phyloP scores from a whole-genome alignment of 2,888 invertebrate genomes.

The Diadegma fenestrale region DNA sequence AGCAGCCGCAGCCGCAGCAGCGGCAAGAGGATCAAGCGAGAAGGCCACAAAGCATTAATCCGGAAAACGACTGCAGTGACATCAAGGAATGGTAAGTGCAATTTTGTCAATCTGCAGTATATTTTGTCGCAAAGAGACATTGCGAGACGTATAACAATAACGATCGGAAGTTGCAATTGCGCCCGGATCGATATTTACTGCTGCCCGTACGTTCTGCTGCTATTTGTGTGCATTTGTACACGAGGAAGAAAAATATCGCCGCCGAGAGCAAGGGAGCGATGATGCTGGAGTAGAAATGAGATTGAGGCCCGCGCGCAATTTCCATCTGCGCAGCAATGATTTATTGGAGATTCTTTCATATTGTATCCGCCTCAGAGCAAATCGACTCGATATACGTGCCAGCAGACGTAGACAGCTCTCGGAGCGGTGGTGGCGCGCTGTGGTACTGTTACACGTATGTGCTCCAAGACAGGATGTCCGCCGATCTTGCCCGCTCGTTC shows the following conservation, averaged over 20 bases:
- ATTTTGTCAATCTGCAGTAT: too few relatives aligned
- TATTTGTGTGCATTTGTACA: too few relatives aligned
- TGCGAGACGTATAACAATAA: too few relatives aligned
- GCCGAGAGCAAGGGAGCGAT: too few relatives aligned
- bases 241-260: too few relatives aligned
- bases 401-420: too few relatives aligned
- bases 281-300: background rate
- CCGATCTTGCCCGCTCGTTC: slow-evolving; percentile 64
- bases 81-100: slow-evolving; percentile 75
- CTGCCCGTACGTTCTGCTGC: too few relatives aligned
- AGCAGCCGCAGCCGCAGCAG: too few relatives aligned
- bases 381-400: slow-evolving; percentile 1
- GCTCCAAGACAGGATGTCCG: slow-evolving; percentile 60
- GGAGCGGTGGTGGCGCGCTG: too few relatives aligned
- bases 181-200: too few relatives aligned
- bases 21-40: slow-evolving; percentile 57
- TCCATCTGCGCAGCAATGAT: slow-evolving; percentile 20
- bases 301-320: slow-evolving; percentile 32
- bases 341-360: slow-evolving; percentile 19
- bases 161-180: background rate
- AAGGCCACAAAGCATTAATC: slow-evolving; percentile 56
- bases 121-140: too few relatives aligned
- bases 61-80: slow-evolving; percentile 69
- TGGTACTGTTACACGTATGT: too few relatives aligned
- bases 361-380: background rate